Evolutionary conservation across 2,797 vertebrate species (phyloP).

Genomic region (Stomatorhinus walkeri): DNA sequence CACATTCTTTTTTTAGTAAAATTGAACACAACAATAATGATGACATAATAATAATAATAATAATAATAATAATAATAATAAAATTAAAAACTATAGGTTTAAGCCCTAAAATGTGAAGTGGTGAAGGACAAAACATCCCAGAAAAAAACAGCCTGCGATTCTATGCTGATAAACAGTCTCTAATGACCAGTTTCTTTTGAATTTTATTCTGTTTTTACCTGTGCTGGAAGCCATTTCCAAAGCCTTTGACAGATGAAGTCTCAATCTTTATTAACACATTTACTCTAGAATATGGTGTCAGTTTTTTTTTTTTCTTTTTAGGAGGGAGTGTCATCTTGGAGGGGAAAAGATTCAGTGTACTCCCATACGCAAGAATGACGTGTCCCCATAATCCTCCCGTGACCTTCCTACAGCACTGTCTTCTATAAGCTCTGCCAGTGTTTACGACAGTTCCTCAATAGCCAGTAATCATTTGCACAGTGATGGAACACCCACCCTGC

Average conservation of each 20-base stretch:
- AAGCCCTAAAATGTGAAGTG: background rate
- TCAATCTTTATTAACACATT: background rate
- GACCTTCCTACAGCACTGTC: background rate
- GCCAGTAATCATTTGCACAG: background rate
- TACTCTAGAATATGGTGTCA: background rate
- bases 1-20: background rate
- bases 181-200: background rate
- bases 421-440: background rate
- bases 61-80: background rate
- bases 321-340: background rate
- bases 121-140: background rate
- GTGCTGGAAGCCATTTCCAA: background rate
- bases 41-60: background rate
- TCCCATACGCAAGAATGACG: background rate
- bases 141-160: background rate
- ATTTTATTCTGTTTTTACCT: background rate
- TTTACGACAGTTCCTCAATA: background rate
- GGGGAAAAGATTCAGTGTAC: background rate
- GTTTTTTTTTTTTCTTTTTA: background rate
- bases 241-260: background rate
- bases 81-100: background rate
- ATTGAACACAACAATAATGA: background rate
- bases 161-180: background rate
- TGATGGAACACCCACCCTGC: background rate
- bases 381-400: background rate